Evolutionary conservation across 2,113 vertebrate genomes (phyloP), one percentile per base, ranked within the genome.

Genomic region (Leptosomus discolor): DNA sequence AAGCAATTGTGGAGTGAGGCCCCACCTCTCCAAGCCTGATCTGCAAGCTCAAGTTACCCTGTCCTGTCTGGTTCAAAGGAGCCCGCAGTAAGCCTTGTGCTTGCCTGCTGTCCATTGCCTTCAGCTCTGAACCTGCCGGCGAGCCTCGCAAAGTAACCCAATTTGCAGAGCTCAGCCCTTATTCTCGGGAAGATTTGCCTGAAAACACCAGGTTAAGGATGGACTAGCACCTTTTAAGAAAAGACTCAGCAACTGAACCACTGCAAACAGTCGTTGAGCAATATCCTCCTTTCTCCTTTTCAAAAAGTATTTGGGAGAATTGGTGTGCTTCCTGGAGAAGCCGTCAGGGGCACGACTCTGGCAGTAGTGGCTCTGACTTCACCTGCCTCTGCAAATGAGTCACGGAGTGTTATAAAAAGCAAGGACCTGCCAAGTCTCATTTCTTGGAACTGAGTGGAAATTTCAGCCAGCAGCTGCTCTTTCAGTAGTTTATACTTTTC

Each of bases 341-440:
- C 79, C 1, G 6, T 88, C 67, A 45, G 88, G 78, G 88, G 90
- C 90, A 85, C 8, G 29, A 37, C 88, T 90, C 69, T 73, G 86
- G 81, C 81, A 76, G 77, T 0, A 45, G 71, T 65, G 91, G 84
- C 70, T 95, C 91, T 95, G 91, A 90, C 91, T 91, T 95, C 94
- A 92, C 86, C 81, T 94, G 91, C 83, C 78, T 51, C 74, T 91
- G 81, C 74, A 73, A 53, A 82, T 94, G 95, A 95, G 74, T 97
- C 86, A 95, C 41, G 0, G 45, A 88, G 69, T 9, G 61, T 68
- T 96, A 95, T 92, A 94, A 91, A 87, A 95, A 89, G 65, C 86
- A 9, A 87, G 75, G 86, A 61, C 53, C 50, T 87, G 92, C 94
- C 96, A 93, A 93, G 90, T 37, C 34, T 80, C 60, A 32, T 43